Conservation (phyloP, 2,797 vertebrate species). For the Limnodromus scolopaceus region DNA sequence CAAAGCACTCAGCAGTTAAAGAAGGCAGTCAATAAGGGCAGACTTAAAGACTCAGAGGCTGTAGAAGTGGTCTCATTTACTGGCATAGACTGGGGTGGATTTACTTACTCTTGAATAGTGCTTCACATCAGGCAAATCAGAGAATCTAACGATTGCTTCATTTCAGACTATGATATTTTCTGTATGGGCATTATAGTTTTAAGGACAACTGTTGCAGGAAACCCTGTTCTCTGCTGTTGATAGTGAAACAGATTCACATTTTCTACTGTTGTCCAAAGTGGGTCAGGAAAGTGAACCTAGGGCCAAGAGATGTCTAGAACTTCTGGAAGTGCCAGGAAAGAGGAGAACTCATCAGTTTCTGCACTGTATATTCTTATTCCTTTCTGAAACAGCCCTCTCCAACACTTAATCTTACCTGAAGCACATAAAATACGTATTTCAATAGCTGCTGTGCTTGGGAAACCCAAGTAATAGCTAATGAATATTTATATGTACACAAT, state of each 20-base stretch:
- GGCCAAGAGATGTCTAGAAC: background rate
- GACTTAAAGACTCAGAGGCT: background rate
- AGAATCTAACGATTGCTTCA: background rate
- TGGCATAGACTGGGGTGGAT: background rate
- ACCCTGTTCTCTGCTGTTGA: background rate
- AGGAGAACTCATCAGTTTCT: background rate
- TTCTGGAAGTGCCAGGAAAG: background rate
- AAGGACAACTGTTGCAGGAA: background rate
- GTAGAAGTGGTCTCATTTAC: background rate
- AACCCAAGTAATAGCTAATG: background rate
- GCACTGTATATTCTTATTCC: background rate
- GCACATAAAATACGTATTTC: background rate
- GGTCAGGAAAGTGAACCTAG: background rate
- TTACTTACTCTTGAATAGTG: background rate
- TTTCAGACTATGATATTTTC: background rate
- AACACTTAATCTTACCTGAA: background rate
- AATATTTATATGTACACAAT: background rate
- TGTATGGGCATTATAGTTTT: background rate
- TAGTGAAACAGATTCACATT: background rate
- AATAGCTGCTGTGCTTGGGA: background rate
- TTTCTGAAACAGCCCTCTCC: background rate
- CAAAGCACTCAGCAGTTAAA: conserved; percentile 38
- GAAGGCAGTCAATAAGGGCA: conserved; percentile 16
- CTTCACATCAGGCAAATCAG: background rate
- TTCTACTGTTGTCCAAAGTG: background rate